phyloP scores from a whole-genome alignment of 2,797 vertebrate genomes.

The Hippocampus kuda region DNA sequence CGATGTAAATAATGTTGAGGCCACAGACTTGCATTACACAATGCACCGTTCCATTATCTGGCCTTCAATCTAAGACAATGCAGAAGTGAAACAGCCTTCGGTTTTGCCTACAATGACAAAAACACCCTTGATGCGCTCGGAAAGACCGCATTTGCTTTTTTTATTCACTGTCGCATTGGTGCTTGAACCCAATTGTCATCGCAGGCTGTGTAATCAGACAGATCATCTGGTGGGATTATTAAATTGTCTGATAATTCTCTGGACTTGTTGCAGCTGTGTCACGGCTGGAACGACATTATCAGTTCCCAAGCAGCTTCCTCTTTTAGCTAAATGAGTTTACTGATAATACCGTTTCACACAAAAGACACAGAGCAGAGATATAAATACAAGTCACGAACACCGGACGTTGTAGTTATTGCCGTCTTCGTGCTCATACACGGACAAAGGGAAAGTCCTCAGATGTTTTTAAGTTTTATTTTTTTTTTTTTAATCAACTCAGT shows the following conservation, averaged over 20 bases:
- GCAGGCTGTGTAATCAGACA: not conserved
- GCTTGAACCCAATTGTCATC: not conserved
- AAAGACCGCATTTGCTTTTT: conserved; percentile 3
- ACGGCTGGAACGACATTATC: conserved; percentile 43
- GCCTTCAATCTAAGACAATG: conserved; percentile 4
- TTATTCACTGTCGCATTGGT: not conserved
- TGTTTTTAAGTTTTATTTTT: conserved; percentile 1
- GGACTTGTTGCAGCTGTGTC: not conserved
- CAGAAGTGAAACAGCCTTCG: conserved; percentile 4
- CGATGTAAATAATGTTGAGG: not conserved
- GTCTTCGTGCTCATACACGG: conserved; percentile 10
- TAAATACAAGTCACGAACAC: not conserved
- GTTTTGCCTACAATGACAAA: not conserved
- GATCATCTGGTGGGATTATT: not conserved
- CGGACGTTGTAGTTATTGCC: not conserved
- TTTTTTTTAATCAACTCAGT: not conserved
- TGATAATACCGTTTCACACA: conserved; percentile 27
- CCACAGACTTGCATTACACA: not conserved
- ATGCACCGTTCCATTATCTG: not conserved
- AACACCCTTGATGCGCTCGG: not conserved
- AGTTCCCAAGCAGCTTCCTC: conserved; percentile 55
- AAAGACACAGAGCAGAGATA: conserved; percentile 1
- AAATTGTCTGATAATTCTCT: not conserved
- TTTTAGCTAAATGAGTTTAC: conserved; percentile 40
- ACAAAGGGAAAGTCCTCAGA: conserved; percentile 14